Evolutionary conservation across 2,888 invertebrate genomes (phyloP), one percentile per base, ranked within the genome.

Genomic region (Polydrusus tereticollis): DNA sequence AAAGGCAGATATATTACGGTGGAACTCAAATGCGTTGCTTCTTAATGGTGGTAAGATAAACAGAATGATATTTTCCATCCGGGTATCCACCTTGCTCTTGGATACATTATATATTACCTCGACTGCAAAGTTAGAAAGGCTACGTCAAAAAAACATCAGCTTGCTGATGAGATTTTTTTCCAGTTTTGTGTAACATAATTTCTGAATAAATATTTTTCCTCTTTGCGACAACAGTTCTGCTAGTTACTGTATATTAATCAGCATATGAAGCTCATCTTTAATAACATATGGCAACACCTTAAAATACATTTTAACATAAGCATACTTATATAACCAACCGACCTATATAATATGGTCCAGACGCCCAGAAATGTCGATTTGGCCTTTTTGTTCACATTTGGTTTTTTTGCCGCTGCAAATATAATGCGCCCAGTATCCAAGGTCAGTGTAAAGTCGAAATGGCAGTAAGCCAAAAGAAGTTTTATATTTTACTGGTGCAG

Each of bases 261-360:
- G 1, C 14, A 7, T 14, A 26, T 26, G 7, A 14, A 21, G 26
- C 18, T 12, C 12, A 43, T 16, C 14, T 80, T 80, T 78, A 78
- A 78, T 78, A 77, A 77, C 23, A 52, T 12, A n/a, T 63, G 72
- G 69, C 75, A 72, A 72, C 72, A 16, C 2, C 58, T 16, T 16
- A 33, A 60, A 55, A 23, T 23, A n/a, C 16, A 64, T 45, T 60
- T 43, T 26, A 47, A 60, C 43, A 52, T 72, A 75, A n/a, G 79
- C 79, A 58, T 74, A 74, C 81, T 81, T 82, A 81, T 82, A 82
- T 82, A 82, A 82, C 79, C 80, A 77, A 76, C 79, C 82, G 81
- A 82, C 82, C 82, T 85, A 85, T 84, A 85, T n/a, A n/a, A n/a
- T 85, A 84, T 80, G 83, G 83, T 83, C 83, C 84, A 85, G 84